Conservation (phyloP, 2,113 vertebrate species). For the Odobenus rosmarus region DNA sequence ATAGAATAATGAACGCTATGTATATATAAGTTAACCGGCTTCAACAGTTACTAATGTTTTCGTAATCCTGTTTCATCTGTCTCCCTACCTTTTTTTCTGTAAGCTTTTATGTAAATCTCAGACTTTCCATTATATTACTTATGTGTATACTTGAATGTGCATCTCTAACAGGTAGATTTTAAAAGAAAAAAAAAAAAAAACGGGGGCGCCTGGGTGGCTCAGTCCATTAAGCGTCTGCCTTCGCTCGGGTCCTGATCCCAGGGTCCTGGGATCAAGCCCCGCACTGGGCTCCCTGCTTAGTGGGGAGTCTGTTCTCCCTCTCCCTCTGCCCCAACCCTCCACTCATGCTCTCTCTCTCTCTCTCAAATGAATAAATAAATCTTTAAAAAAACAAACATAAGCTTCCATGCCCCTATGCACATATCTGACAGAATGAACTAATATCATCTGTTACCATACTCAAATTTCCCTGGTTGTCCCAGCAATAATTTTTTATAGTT, state of each 20-base stretch:
- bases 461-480: background rate
- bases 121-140: background rate
- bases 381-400: background rate
- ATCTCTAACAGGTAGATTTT: background rate
- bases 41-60: background rate
- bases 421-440: background rate
- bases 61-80: background rate
- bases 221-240: background rate
- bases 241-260: background rate
- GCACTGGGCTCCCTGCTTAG: background rate
- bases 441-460: background rate
- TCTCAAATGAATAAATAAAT: background rate
- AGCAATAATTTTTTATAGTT: constrained; percentile 32
- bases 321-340: background rate
- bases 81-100: background rate
- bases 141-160: background rate
- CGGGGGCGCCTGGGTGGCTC: background rate
- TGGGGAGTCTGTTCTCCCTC: background rate
- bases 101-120: background rate
- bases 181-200: background rate
- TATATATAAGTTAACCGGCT: background rate
- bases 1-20: background rate
- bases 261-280: background rate
- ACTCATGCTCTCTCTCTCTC: background rate
- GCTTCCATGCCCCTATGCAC: background rate